Percentiles rank a stretch among this genome's conserved stretches.
phyloP scores from a whole-genome alignment of 2,113 vertebrate genomes.

The Sander vitreus region DNA sequence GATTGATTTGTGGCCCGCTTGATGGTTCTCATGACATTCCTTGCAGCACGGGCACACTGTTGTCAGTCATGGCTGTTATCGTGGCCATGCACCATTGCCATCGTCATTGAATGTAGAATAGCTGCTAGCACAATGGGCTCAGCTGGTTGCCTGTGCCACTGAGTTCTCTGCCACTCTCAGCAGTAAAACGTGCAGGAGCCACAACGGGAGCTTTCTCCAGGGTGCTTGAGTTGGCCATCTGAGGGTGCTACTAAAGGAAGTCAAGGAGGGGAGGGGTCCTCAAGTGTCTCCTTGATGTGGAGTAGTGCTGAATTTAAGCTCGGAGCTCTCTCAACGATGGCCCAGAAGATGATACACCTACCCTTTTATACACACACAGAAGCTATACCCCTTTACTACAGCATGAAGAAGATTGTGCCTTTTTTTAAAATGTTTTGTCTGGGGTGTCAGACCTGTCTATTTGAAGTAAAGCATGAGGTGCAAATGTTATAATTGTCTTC shows the following conservation, averaged over 20 bases:
- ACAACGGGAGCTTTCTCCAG: conserved; percentile 15
- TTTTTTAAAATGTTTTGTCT: conserved; percentile 41
- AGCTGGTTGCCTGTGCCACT: conserved; percentile 12
- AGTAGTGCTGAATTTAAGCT: conserved; percentile 79
- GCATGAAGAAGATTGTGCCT: background rate
- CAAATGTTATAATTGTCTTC: background rate
- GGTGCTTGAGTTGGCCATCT: conserved; percentile 41
- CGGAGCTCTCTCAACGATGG: conserved; percentile 45
- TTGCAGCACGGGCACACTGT: background rate
- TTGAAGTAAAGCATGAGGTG: background rate
- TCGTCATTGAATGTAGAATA: conserved; percentile 17
- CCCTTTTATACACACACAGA: conserved; percentile 24
- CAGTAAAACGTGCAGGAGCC: conserved; percentile 14
- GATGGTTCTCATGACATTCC: conserved; percentile 1
- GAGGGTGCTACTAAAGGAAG: conserved; percentile 72
- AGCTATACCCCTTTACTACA: conserved; percentile 2
- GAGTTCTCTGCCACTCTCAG: conserved; percentile 4
- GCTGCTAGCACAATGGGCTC: conserved; percentile 12
- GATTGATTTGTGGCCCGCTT: background rate
- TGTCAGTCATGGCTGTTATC: conserved; percentile 14
- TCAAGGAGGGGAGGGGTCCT: conserved; percentile 70
- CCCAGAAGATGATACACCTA: conserved; percentile 59
- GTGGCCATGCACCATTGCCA: conserved; percentile 5
- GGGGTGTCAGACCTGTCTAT: conserved; percentile 9
- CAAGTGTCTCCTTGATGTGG: conserved; percentile 76